Percentiles rank a stretch among this genome's conserved stretches.
Evolutionary conservation across 2,113 vertebrate species (phyloP).

Genomic region (Trochalopteron elliotii): DNA sequence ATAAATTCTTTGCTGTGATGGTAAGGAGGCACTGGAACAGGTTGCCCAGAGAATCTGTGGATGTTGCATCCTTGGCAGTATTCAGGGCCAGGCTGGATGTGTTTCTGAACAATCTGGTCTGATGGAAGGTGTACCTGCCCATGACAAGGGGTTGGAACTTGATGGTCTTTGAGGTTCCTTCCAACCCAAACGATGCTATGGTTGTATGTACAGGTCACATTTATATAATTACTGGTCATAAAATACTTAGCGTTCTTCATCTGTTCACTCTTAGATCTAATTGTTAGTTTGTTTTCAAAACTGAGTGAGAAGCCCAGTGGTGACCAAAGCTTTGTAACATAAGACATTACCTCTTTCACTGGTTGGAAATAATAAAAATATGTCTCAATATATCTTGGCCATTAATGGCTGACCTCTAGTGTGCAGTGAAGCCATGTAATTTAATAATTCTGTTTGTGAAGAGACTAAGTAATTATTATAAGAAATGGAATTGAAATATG

Average conservation of each 20-base stretch:
- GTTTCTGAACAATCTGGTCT: neutral
- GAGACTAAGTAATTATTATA: conserved; percentile 37
- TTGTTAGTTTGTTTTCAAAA: conserved; percentile 45
- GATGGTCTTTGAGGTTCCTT: neutral
- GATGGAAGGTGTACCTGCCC: neutral
- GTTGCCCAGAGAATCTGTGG: neutral
- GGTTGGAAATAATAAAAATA: conserved; percentile 62
- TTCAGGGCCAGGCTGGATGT: neutral
- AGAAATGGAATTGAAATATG: conserved; percentile 56
- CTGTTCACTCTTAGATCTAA: neutral
- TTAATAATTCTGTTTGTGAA: conserved; percentile 51
- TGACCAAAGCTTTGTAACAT: neutral
- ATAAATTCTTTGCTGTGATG: neutral
- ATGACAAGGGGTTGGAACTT: neutral
- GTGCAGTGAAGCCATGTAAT: conserved; percentile 13
- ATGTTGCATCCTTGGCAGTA: neutral
- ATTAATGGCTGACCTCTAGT: conserved; percentile 47
- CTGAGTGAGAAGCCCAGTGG: conserved; percentile 17
- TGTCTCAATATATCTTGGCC: conserved; percentile 16
- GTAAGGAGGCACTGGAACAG: neutral
- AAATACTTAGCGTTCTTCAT: neutral
- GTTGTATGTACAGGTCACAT: neutral
- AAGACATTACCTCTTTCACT: conserved; percentile 28
- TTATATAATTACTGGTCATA: neutral
- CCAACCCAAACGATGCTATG: neutral